Base-by-base conservation (phyloP, 92 coral and sea anemone species). In the Scolanthus callimorphus region DNA sequence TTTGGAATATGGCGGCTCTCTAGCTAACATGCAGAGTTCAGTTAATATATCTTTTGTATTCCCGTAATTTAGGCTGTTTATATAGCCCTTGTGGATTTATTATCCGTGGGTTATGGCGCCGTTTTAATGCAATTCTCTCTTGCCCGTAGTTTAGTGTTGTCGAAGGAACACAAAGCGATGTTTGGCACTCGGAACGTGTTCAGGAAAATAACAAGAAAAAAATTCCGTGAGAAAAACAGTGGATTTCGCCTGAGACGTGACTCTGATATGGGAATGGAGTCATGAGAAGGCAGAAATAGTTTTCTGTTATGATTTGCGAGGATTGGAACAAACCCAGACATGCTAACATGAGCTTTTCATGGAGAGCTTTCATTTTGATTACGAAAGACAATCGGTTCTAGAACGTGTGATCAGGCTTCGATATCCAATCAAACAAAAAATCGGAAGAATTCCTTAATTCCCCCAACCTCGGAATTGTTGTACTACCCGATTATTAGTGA, bases 81-180 rank as follows among this genome's bases (percentile, higher is more conserved):
- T 46, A 21, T 46, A 4, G 12, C 11, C 23, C 4, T 11, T 20
- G 43, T 6, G 12, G 23, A 20, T 9, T 21, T 46, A 46, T 10
- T 46, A 46, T 11, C 4, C 22, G 17, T 46, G 52, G 8, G 11
- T 46, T 46, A 4, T 46, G 4, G 52, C 4, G 4, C 17, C 19
- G 22, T 10, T 46, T 11, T 46, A 20, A 46, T 46, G 23, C 8
- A 46, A 46, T 46, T 10, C 19, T 10, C 11, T 46, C 52, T 4
- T 46, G 17, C 17, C 6, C 6, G 11, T 10, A 20, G 52, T 9
- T 46, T 34, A 34, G n/a, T 46, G 75, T 68, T 57, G 75, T 55
- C 63, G 75, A 68, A 45, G 75, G 24, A 68, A 68, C 65, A 37
- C n/a, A 46, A 10, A 17, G 41, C 25, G 52, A 24, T 27, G 65